These are phyloP conservation scores for Hermetia illucens DNA, from an alignment of 1,140 invertebrate species.

Conservation along the genomic window DNA sequence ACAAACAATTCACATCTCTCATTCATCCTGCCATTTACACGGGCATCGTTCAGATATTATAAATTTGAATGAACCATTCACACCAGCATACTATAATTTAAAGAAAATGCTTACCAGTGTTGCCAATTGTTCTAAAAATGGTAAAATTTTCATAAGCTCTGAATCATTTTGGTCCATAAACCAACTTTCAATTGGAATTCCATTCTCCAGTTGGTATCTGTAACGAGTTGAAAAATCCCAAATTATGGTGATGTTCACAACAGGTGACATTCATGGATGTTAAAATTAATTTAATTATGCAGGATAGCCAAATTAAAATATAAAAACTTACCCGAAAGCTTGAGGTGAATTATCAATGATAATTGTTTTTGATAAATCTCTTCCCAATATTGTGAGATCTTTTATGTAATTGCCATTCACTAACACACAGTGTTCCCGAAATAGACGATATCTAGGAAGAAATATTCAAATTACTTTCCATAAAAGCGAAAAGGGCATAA, in stretches of 20 bases:
- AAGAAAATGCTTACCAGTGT: conserved; percentile 41
- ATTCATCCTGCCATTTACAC: not conserved
- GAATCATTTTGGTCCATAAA: conserved; percentile 82
- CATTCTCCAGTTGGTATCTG: conserved; percentile 74
- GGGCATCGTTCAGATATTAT: not conserved
- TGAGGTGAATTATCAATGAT: conserved; percentile 90
- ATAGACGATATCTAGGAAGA: conserved; percentile 46
- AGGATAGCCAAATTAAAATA: too few species aligned
- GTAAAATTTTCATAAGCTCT: conserved; percentile 84
- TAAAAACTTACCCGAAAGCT: conserved; percentile 57
- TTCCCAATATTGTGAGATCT: conserved; percentile 82
- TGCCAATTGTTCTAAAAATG: conserved; percentile 81
- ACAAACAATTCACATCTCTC: not conserved
- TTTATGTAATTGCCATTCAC: conserved; percentile 96
- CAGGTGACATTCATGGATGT: conserved; percentile 1
- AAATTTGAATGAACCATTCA: too few species aligned
- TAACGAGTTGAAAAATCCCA: conserved; percentile 32
- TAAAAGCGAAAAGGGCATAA: not conserved
- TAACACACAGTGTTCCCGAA: conserved; percentile 89
- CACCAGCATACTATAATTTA: not conserved
- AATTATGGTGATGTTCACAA: too few species aligned
- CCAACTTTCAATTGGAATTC: conserved; percentile 96
- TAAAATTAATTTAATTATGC: conserved; percentile 6
- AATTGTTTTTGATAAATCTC: conserved; percentile 83
- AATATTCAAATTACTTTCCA: conserved; percentile 14